Percentiles rank a stretch among this genome's conserved stretches.
These are phyloP conservation scores for Drosophila sp. DNA, from an alignment of 1,140 invertebrate species.

Conservation along the genomic window DNA sequence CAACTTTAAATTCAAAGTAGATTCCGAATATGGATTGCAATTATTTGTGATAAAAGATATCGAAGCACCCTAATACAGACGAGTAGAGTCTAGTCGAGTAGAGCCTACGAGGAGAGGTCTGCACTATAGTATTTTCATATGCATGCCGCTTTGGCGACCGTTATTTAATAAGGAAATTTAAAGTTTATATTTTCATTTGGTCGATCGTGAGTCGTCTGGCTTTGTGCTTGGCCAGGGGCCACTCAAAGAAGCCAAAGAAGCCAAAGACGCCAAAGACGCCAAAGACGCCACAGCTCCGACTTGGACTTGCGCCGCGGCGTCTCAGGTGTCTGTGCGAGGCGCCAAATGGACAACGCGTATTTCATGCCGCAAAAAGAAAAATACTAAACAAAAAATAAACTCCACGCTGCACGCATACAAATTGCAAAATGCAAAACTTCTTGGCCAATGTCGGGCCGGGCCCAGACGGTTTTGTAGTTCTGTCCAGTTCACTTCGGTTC, in stretches of 20 bases:
- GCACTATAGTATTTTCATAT: constrained; percentile 1
- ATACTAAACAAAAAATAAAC: constrained; percentile 6
- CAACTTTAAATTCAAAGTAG: no score
- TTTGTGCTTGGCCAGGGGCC: constrained; percentile 8
- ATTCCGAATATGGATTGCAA: no score
- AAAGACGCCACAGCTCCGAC: constrained; percentile 3
- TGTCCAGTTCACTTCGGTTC: no score
- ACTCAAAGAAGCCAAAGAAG: no score
- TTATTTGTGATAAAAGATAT: no score
- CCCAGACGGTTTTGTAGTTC: neutral
- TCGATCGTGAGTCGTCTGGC: constrained; percentile 39
- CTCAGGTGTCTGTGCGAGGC: constrained; percentile 62
- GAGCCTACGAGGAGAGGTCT: no score
- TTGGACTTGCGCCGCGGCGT: constrained; percentile 13
- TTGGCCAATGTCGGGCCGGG: neutral
- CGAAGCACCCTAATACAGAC: neutral
- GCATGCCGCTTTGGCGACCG: constrained; percentile 60
- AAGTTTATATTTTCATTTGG: constrained; percentile 61
- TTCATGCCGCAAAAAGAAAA: constrained; percentile 50
- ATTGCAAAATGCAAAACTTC: constrained; percentile 62
- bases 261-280: constrained; percentile 9
- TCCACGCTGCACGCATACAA: constrained; percentile 66
- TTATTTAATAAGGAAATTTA: constrained; percentile 80
- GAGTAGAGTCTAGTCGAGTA: constrained; percentile 3
- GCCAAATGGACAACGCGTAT: constrained; percentile 70